Evolutionary conservation across 2,797 vertebrate species (phyloP), one percentile per base, ranked within the genome.

Genomic region (Pteronotus mesoamericanus): DNA sequence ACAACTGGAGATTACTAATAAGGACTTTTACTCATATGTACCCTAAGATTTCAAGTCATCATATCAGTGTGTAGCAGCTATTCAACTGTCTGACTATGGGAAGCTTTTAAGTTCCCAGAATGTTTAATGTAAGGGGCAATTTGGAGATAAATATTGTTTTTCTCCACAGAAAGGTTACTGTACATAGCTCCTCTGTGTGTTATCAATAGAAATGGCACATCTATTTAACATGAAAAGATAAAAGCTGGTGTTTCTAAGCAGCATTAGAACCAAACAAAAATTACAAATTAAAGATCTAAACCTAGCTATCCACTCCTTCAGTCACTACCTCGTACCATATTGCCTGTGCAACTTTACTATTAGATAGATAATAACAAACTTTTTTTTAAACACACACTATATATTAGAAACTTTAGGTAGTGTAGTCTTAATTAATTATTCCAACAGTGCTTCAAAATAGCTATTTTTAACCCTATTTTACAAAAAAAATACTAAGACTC

Each of bases 1-100:
- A 94, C 94, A 96, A 92, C 78, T 80, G 79, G 29, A 87, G 37
- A 94, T 94, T 74, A 92, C 66, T 89, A 89, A 94, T 74, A 80
- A 53, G 79, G 46, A 83, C 68, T 84, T 79, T 42, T 57, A 3
- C 15, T 10, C 3, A 3, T 85, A 9, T 75, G 34, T 79, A 32
- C 4, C 29, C 53, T 69, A 89, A 53, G 44, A 75, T 66, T 69
- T 9, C 18, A 86, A 88, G 37, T 88, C 61, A 71, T 48, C 12
- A 6, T 26, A 57, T 86, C 37, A 79, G 5, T 64, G 21, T 61
- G 0, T 14, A 51, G 12, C 29, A 71, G 16, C 86, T 71, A 80
- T 61, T 92, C 78, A 75, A 64, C 39, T 39, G 72, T 59, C 24
- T 78, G 68, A 82, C 29, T 22, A 11, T 59, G 7, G n/a, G 44